A percentile compares a stretch with the other conserved stretches of the same genome.
Evolutionary conservation across 2,797 vertebrate species (phyloP).

Genomic region (Paguma larvata): DNA sequence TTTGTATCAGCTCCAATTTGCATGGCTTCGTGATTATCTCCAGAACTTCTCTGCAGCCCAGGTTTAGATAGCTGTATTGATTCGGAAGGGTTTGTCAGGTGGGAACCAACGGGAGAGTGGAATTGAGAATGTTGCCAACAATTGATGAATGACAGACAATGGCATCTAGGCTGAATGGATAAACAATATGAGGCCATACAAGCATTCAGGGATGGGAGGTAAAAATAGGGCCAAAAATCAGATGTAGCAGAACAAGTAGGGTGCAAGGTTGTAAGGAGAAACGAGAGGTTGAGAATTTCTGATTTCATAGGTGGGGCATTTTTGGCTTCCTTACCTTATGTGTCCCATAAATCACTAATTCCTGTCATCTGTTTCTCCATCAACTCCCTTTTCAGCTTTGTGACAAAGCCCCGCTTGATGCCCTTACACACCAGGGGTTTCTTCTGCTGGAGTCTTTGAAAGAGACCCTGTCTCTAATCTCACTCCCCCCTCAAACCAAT

Average conservation of each 20-base stretch:
- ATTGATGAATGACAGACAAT: not conserved
- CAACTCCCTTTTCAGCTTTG: not conserved
- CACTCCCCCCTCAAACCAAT: not conserved
- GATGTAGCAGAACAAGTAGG: not conserved
- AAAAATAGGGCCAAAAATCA: not conserved
- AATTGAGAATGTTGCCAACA: not conserved
- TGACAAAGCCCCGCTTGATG: not conserved
- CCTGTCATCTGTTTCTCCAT: not conserved
- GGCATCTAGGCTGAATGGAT: not conserved
- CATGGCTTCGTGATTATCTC: not conserved
- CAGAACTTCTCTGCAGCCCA: not conserved
- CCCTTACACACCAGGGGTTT: not conserved
- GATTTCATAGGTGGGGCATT: not conserved
- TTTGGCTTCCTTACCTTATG: not conserved
- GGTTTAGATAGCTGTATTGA: not conserved
- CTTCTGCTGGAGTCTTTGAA: not conserved
- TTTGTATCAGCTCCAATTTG: not conserved
- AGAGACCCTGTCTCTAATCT: not conserved
- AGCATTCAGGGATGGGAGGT: not conserved
- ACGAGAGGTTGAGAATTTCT: not conserved
- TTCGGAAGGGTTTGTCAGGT: not conserved
- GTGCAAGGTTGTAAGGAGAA: not conserved
- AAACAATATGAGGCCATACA: not conserved
- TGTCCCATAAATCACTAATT: not conserved
- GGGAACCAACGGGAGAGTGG: not conserved